These are phyloP conservation scores for Dolichallabes microphthalmus DNA, from an alignment of 2,113 vertebrate species.

Conservation along the genomic window DNA sequence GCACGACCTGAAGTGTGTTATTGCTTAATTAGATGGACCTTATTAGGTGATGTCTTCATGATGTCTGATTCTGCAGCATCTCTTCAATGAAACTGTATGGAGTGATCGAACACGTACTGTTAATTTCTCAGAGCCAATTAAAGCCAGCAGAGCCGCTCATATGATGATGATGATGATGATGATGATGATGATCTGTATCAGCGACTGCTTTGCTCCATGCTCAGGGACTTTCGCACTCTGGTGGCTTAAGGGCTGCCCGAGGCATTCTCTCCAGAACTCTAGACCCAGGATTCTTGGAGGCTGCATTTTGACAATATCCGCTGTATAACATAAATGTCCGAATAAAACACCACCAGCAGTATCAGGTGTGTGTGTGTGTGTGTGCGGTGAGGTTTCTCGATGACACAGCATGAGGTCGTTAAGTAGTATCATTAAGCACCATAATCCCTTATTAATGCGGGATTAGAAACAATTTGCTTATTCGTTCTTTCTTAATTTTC, in stretches of 20 bases:
- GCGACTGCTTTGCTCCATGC: not conserved
- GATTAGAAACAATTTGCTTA: not conserved
- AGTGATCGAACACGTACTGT: constrained; percentile 21
- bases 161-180: too few relatives aligned
- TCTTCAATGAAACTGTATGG: not conserved
- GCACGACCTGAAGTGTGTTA: too few relatives aligned
- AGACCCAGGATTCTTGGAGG: constrained; percentile 33
- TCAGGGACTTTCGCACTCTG: constrained; percentile 36
- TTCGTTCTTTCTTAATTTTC: not conserved
- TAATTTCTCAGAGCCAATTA: constrained; percentile 45
- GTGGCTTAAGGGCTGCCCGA: constrained; percentile 40
- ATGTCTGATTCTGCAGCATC: not conserved
- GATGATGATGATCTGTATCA: not conserved
- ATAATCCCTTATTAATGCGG: not conserved
- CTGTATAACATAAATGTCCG: constrained; percentile 30
- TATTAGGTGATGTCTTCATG: too few relatives aligned
- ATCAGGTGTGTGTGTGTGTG: too few relatives aligned
- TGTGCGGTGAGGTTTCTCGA: not conserved
- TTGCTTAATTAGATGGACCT: too few relatives aligned
- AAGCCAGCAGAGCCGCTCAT: constrained; percentile 10
- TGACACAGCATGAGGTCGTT: not conserved
- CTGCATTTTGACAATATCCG: constrained; percentile 43
- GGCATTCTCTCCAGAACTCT: constrained; percentile 30
- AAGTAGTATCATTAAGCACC: not conserved
- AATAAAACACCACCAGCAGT: constrained; percentile 19